phyloP scores from a whole-genome alignment of 2,797 vertebrate species.

The Simalia tracyae region DNA sequence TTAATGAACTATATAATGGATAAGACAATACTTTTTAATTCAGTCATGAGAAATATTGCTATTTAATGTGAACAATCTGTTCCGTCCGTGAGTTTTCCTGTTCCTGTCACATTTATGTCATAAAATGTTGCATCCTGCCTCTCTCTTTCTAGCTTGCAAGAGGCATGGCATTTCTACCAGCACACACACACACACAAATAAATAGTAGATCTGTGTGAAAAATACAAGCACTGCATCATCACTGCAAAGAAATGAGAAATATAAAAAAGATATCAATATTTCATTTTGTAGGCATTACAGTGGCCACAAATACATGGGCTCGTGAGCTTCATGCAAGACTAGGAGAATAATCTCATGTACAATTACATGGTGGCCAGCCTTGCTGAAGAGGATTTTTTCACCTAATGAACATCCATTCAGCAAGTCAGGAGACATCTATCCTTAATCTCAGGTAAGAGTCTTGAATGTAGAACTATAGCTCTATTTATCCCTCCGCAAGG shows the following conservation, averaged over 20 bases:
- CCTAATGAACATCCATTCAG: background rate
- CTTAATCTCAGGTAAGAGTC: background rate
- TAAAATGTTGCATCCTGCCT: background rate
- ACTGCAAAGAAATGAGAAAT: background rate
- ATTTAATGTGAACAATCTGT: background rate
- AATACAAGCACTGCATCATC: background rate
- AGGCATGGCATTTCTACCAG: background rate
- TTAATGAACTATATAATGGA: background rate
- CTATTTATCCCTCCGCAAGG: no score
- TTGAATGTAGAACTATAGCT: background rate
- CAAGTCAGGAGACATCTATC: background rate
- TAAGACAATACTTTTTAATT: slow-evolving; percentile 14
- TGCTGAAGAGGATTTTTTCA: background rate
- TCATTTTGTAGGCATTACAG: background rate
- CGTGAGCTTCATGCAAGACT: background rate
- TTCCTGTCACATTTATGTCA: background rate
- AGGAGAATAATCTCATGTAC: background rate
- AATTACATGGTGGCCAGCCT: background rate
- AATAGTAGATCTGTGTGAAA: background rate
- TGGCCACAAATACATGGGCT: background rate
- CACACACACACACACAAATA: background rate
- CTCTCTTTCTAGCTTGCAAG: background rate
- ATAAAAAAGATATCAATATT: background rate
- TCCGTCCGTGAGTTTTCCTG: background rate
- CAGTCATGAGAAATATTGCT: background rate